Evolutionary conservation across 2,888 invertebrate genomes (phyloP).

Genomic region (Fragum sueziense): DNA sequence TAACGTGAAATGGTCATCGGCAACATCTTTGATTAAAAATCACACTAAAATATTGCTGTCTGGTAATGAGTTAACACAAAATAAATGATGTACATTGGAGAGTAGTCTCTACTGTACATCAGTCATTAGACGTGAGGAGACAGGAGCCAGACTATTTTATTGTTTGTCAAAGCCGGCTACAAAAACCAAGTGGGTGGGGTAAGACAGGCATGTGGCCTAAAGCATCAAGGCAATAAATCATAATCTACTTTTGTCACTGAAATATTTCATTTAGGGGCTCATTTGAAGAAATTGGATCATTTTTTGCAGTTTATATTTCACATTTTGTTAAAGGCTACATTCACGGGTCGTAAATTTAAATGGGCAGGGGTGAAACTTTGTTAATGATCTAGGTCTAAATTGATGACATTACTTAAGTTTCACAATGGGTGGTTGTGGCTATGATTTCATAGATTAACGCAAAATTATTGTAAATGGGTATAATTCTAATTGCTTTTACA

Average conservation of each 20-base stretch:
- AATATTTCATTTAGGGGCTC: neutral
- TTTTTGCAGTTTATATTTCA: conserved; percentile 15
- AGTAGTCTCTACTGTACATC: no score
- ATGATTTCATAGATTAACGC: no score
- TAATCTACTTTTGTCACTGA: neutral
- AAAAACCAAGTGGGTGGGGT: neutral
- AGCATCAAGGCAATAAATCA: neutral
- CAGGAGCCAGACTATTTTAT: neutral
- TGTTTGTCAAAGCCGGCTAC: neutral
- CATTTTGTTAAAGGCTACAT: neutral
- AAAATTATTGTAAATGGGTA: no score
- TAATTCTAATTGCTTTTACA: no score
- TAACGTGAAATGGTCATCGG: no score
- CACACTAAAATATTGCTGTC: no score
- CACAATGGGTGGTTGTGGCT: conserved; percentile 17
- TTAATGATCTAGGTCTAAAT: neutral
- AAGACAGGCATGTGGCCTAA: neutral
- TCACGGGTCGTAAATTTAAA: conserved; percentile 13
- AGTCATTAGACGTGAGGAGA: no score
- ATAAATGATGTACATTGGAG: no score
- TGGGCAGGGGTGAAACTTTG: conserved; percentile 20
- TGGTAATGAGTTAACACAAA: no score
- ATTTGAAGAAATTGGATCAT: conserved; percentile 13
- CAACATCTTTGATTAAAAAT: no score
- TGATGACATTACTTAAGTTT: conserved; percentile 7